phyloP scores from a whole-genome alignment of 37 sponge, comb jelly and placozoan genomes.

The Bolinopsis microptera region DNA sequence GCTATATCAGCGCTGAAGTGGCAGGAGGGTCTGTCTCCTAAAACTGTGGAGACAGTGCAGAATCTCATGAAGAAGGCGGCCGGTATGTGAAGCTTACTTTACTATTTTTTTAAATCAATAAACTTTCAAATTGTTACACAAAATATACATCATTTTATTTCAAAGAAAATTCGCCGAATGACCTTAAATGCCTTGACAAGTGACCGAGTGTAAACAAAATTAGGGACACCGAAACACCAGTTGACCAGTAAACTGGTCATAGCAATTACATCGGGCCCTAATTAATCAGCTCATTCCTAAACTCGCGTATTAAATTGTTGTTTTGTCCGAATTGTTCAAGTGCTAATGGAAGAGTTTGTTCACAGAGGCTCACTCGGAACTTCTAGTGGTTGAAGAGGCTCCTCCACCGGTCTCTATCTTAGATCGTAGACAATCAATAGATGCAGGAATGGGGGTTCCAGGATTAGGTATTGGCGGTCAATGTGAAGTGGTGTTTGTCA shows the following conservation, averaged over 20 bases:
- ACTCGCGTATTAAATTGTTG: too few species aligned
- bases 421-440: constrained; percentile 16
- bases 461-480: background rate
- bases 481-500: background rate
- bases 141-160: too few species aligned
- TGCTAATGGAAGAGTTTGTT: background rate
- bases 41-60: constrained; percentile 24
- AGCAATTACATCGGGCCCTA: too few species aligned
- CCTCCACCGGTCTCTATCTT: background rate
- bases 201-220: too few species aligned
- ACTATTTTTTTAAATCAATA: too few species aligned
- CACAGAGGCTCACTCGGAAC: background rate
- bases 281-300: too few species aligned
- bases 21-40: constrained; percentile 7
- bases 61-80: constrained; percentile 14
- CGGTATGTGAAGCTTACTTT: background rate
- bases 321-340: too few species aligned
- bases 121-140: too few species aligned
- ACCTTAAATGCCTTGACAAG: too few species aligned
- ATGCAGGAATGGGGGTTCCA: background rate
- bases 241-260: too few species aligned
- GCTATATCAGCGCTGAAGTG: background rate
- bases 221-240: too few species aligned
- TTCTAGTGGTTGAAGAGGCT: background rate
- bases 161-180: too few species aligned